Evolutionary conservation across 2,113 vertebrate genomes (phyloP).

Genomic region (Eubucco bourcierii): DNA sequence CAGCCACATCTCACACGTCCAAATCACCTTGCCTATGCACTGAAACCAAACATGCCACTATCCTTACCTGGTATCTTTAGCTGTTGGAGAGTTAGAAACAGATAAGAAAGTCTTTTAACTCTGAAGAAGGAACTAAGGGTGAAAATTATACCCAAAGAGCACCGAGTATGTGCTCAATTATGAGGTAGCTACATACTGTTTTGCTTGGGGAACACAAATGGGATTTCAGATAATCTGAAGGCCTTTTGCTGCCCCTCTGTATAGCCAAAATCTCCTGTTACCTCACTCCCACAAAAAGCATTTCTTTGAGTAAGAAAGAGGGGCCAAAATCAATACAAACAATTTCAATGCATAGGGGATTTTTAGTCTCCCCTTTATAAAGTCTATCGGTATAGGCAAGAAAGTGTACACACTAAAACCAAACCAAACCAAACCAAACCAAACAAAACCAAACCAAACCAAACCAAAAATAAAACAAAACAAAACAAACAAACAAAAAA

Average conservation of each 20-base stretch:
- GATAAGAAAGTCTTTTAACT: not conserved
- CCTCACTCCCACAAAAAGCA: not conserved
- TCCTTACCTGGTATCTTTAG: not conserved
- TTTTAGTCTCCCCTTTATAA: not conserved
- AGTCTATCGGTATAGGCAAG: not conserved
- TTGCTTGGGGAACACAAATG: not conserved
- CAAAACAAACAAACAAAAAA: not conserved
- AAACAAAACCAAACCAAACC: no score
- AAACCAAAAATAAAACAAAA: no score
- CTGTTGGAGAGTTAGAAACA: not conserved
- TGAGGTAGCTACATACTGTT: not conserved
- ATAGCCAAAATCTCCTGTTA: not conserved
- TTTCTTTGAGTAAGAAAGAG: not conserved
- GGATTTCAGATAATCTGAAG: not conserved
- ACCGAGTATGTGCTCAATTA: not conserved
- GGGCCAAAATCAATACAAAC: not conserved
- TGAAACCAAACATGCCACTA: not conserved
- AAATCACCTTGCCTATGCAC: not conserved
- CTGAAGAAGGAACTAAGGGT: not conserved
- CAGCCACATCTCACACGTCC: fast-evolving
- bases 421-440: not conserved
- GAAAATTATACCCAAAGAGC: not conserved
- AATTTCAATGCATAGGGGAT: not conserved
- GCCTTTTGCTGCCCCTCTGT: not conserved
- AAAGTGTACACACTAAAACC: not conserved